A percentile compares a stretch with the other conserved stretches of the same genome.
phyloP scores from a whole-genome alignment of 2,797 vertebrate genomes.

The Danio aesculapii region DNA sequence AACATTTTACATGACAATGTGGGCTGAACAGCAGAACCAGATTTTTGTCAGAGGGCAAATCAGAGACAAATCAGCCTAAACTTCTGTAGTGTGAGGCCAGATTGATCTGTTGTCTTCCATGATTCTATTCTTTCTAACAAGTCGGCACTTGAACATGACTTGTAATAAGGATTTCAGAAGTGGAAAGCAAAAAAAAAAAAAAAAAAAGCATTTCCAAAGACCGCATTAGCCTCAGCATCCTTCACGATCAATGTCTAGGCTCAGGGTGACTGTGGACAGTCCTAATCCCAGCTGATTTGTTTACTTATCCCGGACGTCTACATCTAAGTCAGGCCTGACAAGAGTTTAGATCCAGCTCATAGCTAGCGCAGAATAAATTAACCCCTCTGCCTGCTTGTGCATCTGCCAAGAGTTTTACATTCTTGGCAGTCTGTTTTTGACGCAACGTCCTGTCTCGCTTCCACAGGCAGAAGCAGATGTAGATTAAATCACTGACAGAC shows the following conservation, averaged over 20 bases:
- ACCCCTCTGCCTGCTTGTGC: constrained; percentile 9
- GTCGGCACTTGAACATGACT: not conserved
- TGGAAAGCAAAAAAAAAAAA: too few species aligned
- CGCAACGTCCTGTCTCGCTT: constrained; percentile 20
- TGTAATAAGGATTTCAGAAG: not conserved
- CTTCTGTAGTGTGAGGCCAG: too few species aligned
- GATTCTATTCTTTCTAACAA: not conserved
- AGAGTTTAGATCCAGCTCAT: constrained; percentile 25
- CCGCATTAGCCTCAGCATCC: not conserved
- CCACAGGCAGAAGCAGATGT: constrained; percentile 41
- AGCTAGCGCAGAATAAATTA: constrained; percentile 28
- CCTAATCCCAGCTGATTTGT: constrained; percentile 51
- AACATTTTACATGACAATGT: too few species aligned
- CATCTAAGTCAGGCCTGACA: constrained; percentile 22
- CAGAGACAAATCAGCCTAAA: too few species aligned
- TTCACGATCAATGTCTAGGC: not conserved
- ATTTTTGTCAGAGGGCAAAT: too few species aligned
- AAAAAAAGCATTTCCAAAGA: not conserved
- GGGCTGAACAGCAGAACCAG: too few species aligned
- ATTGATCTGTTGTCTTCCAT: too few species aligned
- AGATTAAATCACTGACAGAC: constrained; percentile 45
- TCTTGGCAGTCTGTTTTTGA: constrained; percentile 44
- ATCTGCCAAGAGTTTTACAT: constrained; percentile 28
- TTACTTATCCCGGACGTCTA: constrained; percentile 22
- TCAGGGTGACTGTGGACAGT: constrained; percentile 34